Base-by-base conservation (phyloP, 2,888 invertebrate genomes). In the Megalurothrips usitatus region DNA sequence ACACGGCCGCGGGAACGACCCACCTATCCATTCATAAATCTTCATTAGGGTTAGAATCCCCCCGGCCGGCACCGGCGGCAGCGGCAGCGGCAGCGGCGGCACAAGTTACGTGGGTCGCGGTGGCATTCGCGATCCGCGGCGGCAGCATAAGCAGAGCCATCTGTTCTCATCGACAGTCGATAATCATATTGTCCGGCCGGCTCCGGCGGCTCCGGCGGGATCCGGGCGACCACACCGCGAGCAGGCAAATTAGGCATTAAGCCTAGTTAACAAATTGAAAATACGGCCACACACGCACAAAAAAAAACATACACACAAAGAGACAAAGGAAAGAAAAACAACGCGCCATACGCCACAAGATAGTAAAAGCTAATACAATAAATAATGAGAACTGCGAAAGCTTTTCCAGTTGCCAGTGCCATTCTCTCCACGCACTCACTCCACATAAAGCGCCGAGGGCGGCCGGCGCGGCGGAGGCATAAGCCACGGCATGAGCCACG, bases 1-100 rank as follows among this genome's bases (percentile, higher is more conserved):
- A 68, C 23, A 23, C 68, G 23, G n/a, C n/a, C 52, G 58, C 19
- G 58, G 14, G 14, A 58, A 58, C 58, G 58, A 19, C 58, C 58
- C 58, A 58, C 19, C 58, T 58, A 58, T 58, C 58, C 68, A 75
- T 75, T 75, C 68, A 75, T 75, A 75, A 75, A 75, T 75, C 68
- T 75, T 75, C 68, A 75, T 75, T 75, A 75, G 68, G 68, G 12
- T 26, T 26, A 26, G 68, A 23, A 23, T 26, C 68, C 68, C 23
- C n/a, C 23, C 68, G 58, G 58, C 58, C 11, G 58, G 58, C 58
- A 14, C 19, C 6, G 14, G 58, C 52, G 52, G n/a, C n/a, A n/a
- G n/a, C n/a, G n/a, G n/a, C n/a, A n/a, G n/a, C 52, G 52, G 52
- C n/a, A 52, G 52, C 52, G 52, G 52, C 12, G 52, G 52, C 17